Evolutionary conservation across 2,797 vertebrate genomes (phyloP).

Genomic region (Pangasius larnaudii): DNA sequence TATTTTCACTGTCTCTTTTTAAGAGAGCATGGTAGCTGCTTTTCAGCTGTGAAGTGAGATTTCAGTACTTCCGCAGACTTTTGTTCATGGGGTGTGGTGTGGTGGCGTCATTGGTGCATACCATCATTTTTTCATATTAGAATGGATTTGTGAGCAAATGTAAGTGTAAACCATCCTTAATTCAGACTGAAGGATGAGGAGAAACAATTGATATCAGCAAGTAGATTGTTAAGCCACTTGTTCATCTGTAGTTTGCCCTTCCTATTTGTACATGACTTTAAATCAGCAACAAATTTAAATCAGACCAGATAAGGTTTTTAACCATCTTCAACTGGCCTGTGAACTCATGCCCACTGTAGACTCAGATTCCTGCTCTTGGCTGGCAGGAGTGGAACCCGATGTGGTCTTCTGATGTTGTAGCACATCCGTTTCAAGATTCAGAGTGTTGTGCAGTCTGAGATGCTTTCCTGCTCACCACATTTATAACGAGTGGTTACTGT

Average conservation of each 20-base stretch:
- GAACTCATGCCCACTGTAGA: not conserved
- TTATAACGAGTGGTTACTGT: not conserved
- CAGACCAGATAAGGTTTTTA: too few relatives aligned
- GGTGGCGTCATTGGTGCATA: too few relatives aligned
- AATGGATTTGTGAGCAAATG: not conserved
- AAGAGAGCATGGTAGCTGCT: constrained; percentile 9
- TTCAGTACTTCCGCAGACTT: not conserved
- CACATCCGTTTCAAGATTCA: not conserved
- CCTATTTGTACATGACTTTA: not conserved
- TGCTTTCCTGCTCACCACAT: not conserved
- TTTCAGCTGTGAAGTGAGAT: constrained; percentile 9
- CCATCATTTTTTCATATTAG: not conserved
- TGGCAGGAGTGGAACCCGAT: not conserved
- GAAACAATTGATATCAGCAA: not conserved
- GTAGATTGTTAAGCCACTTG: not conserved
- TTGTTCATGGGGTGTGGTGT: not conserved
- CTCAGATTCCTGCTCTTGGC: not conserved
- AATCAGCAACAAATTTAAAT: not conserved
- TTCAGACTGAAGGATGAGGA: not conserved
- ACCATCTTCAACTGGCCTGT: not conserved
- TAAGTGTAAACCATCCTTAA: not conserved
- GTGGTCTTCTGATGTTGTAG: not conserved
- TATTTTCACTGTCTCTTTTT: constrained; percentile 12
- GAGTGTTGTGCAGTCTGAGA: not conserved
- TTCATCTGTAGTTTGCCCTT: not conserved